These are phyloP conservation scores for Tetrax tetrax DNA, from an alignment of 2,113 vertebrate genomes.

Conservation along the genomic window DNA sequence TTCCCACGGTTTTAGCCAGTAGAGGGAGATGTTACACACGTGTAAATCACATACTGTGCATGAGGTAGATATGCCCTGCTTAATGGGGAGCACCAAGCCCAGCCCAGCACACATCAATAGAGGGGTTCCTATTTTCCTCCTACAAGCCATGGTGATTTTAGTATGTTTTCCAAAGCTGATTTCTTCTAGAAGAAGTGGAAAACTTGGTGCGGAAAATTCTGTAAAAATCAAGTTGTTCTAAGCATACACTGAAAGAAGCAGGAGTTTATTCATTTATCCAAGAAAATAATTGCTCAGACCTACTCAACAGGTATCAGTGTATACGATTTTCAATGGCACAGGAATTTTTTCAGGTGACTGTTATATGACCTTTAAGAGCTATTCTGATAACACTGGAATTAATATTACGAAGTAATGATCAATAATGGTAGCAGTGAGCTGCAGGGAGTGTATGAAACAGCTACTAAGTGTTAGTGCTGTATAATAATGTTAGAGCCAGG, in stretches of 20 bases:
- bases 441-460: background rate
- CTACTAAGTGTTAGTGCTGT: background rate
- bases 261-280: background rate
- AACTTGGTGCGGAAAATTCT: background rate
- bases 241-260: background rate
- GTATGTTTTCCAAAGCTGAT: background rate
- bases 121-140: background rate
- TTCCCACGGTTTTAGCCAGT: background rate
- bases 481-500: background rate
- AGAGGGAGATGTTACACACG: conserved; percentile 42
- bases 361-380: background rate
- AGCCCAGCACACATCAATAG: background rate
- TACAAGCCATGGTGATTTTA: background rate
- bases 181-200: background rate
- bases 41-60: background rate
- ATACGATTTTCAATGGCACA: background rate
- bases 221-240: background rate
- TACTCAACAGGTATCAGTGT: background rate
- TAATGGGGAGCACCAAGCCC: background rate
- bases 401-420: background rate
- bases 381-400: background rate
- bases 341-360: background rate
- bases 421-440: background rate
- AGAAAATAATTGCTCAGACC: background rate
- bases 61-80: background rate